Base-by-base conservation (phyloP, 1,140 invertebrate species). In the Pemphigus obesinymphae region DNA sequence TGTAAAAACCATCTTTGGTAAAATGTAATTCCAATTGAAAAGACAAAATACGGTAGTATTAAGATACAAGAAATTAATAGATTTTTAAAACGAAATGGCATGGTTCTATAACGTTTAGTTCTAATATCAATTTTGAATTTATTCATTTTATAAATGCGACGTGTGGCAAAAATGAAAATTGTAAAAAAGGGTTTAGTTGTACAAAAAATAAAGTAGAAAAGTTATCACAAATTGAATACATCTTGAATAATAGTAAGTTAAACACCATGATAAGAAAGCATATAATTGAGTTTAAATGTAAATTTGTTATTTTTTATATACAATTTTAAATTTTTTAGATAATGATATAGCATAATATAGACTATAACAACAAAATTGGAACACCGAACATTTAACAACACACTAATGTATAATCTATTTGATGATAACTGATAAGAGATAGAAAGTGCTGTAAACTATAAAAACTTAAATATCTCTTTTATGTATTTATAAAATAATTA, bases 1-100 rank as follows among this genome's bases (percentile, higher is more conserved):
- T 93, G 92, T 83, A 96, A 91, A 83, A 98, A 91, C 91, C 93
- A 94, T 90, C 96, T 92, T 86, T 98, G 96, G 86, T 98, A 99
- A 88, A 98, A 98, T 23, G 96, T 98, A n/a, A 99, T 90, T 76
- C 95, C 92, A 85, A 99, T 96, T 10, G 96, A 98, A 81, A 97
- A 90, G 7, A 91, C 88, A 87, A 97, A 97, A 87, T 98, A 98
- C 43, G 94, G 87, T 4, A 92, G 86, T 82, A 98, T 93, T 48
- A 94, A 85, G 66, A 88, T 63, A 29, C 87, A 73, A 13, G 88
- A 89, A 83, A 50, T 45, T 20, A 85, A 40, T 20, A 84, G 17
- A 43, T 34, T 82, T 34, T 76, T 70, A 7, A 84, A 75, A 26
- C 34, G 68, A 58, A 53, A 53, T 4, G 61, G n/a, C 53, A 83